Evolutionary conservation across 1,140 invertebrate species (phyloP).

Genomic region (Lordiphosa clarofinis): DNA sequence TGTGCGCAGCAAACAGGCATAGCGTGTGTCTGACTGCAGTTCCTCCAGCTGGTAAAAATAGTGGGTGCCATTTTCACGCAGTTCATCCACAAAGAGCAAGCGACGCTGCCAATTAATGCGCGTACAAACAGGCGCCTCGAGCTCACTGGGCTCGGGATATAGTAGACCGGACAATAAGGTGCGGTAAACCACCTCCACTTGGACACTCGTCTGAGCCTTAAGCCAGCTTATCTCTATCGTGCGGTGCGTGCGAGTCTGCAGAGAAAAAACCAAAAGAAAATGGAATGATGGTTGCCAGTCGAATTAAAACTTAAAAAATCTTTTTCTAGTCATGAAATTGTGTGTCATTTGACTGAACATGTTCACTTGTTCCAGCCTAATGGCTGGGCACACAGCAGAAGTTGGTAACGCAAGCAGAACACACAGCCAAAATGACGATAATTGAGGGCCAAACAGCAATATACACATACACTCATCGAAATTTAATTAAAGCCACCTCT

Average conservation of each 20-base stretch:
- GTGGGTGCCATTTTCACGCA: conserved; percentile 51
- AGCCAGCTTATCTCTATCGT: conserved; percentile 45
- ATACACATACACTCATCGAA: too few species aligned
- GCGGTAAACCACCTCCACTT: conserved; percentile 58
- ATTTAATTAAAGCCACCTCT: too few species aligned
- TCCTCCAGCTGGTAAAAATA: conserved; percentile 38
- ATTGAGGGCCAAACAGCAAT: too few species aligned
- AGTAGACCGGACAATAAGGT: conserved; percentile 14
- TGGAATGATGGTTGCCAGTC: background rate
- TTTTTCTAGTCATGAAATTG: too few species aligned
- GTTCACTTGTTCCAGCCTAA: too few species aligned
- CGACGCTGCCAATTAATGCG: conserved; percentile 62
- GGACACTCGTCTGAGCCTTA: conserved; percentile 46
- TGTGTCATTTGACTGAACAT: too few species aligned
- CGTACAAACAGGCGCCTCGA: conserved; percentile 60
- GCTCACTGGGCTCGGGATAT: conserved; percentile 41
- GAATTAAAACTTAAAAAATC: too few species aligned
- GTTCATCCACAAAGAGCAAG: conserved; percentile 55
- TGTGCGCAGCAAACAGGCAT: conserved; percentile 58
- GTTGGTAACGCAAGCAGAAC: too few species aligned
- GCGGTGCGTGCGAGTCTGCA: conserved; percentile 28
- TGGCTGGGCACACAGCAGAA: too few species aligned
- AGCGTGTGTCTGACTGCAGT: conserved; percentile 47
- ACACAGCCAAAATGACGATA: too few species aligned
- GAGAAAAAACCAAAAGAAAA: background rate